Evolutionary conservation across 2,113 vertebrate species (phyloP).

Genomic region (Cephalopholis sonnerati): DNA sequence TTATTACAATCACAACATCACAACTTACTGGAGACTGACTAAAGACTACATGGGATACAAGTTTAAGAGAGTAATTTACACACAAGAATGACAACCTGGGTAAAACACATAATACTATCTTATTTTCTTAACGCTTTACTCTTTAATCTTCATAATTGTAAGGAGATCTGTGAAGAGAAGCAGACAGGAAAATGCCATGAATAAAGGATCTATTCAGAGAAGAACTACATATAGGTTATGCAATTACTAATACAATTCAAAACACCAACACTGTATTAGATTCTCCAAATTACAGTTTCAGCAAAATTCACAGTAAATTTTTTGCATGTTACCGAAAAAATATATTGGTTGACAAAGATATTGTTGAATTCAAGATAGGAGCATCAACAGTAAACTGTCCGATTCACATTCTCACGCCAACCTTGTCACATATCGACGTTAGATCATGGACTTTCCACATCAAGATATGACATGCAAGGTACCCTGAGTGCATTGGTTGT

Average conservation of each 20-base stretch:
- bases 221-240: neutral
- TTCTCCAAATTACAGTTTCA: neutral
- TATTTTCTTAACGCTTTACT: neutral
- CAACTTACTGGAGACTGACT: neutral
- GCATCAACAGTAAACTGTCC: neutral
- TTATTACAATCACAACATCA: neutral
- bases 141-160: constrained; percentile 39
- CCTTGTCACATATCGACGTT: no score
- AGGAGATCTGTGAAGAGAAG: constrained; percentile 63
- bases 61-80: neutral
- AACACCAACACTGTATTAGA: neutral
- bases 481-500: no score
- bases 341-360: no score
- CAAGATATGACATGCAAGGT: no score
- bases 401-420: no score
- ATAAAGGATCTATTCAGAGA: neutral
- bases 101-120: neutral
- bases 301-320: neutral
- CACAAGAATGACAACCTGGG: neutral
- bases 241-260: neutral
- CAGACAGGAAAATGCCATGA: constrained; percentile 4
- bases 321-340: neutral
- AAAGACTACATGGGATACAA: neutral
- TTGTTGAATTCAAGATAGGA: neutral
- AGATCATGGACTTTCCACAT: no score